These are phyloP conservation scores for Coregonus suidteri DNA, from an alignment of 2,797 vertebrate species.

Conservation along the genomic window DNA sequence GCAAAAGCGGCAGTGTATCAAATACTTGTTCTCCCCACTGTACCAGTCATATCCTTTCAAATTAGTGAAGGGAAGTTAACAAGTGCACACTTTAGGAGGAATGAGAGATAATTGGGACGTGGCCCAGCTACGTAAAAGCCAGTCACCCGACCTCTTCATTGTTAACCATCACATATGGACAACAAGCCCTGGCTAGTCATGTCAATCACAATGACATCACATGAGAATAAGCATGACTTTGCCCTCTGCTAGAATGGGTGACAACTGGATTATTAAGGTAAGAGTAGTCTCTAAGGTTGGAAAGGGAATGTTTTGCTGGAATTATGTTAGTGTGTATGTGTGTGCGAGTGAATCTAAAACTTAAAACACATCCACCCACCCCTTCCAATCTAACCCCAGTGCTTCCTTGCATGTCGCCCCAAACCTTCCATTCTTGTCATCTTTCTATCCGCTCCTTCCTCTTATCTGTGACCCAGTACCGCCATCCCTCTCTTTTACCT, in stretches of 20 bases:
- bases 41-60: neutral
- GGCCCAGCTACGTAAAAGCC: neutral
- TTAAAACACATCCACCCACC: neutral
- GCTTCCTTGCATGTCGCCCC: neutral
- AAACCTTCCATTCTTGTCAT: neutral
- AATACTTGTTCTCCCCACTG: too few species aligned
- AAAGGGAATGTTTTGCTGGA: neutral
- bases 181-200: neutral
- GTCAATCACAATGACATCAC: neutral
- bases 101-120: neutral
- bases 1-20: too few species aligned
- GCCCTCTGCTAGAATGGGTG: neutral
- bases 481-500: neutral
- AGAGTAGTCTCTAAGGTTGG: neutral
- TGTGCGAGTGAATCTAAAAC: neutral
- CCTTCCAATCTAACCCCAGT: neutral
- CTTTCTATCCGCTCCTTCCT: neutral
- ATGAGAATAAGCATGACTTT: neutral
- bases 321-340: neutral
- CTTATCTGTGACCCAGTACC: neutral
- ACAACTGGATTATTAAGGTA: neutral
- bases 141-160: neutral
- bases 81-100: neutral
- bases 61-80: neutral
- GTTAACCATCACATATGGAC: neutral